Evolutionary conservation across 1,140 invertebrate species (phyloP).

Genomic region (Anoplophora glabripennis): DNA sequence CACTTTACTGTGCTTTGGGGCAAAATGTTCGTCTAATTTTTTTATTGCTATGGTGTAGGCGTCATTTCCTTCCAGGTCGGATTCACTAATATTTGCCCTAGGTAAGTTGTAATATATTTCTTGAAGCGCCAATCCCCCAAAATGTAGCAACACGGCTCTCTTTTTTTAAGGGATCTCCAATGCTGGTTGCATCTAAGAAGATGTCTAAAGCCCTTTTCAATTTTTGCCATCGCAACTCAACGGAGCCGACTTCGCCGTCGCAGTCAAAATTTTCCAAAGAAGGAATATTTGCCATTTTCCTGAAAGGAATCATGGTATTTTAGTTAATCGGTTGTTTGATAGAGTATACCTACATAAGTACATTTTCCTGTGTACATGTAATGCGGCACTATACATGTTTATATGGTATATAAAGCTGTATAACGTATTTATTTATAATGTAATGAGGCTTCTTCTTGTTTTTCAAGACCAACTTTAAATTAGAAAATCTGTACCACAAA

Average conservation of each 20-base stretch:
- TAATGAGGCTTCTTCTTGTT: too few relatives aligned
- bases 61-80: constrained; percentile 12
- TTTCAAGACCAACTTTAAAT: too few relatives aligned
- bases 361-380: too few relatives aligned
- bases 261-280: too few relatives aligned
- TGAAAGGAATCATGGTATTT: too few relatives aligned
- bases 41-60: constrained; percentile 26
- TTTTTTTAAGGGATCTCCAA: constrained; percentile 31
- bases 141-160: constrained; percentile 34
- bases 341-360: too few relatives aligned
- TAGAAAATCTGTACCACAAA: too few relatives aligned
- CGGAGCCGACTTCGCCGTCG: constrained; percentile 34
- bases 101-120: constrained; percentile 43
- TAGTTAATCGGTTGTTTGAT: too few relatives aligned
- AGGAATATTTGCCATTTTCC: too few relatives aligned
- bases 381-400: too few relatives aligned
- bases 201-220: constrained; percentile 40
- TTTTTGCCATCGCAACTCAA: constrained; percentile 38
- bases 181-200: constrained; percentile 34
- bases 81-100: constrained; percentile 19
- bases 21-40: constrained; percentile 38
- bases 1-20: constrained; percentile 35
- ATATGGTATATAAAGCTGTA: too few relatives aligned
- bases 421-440: too few relatives aligned
- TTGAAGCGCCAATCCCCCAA: constrained; percentile 35